These are phyloP conservation scores for Kobus ellipsiprymnus DNA, from an alignment of 2,113 vertebrate species.

Conservation along the genomic window DNA sequence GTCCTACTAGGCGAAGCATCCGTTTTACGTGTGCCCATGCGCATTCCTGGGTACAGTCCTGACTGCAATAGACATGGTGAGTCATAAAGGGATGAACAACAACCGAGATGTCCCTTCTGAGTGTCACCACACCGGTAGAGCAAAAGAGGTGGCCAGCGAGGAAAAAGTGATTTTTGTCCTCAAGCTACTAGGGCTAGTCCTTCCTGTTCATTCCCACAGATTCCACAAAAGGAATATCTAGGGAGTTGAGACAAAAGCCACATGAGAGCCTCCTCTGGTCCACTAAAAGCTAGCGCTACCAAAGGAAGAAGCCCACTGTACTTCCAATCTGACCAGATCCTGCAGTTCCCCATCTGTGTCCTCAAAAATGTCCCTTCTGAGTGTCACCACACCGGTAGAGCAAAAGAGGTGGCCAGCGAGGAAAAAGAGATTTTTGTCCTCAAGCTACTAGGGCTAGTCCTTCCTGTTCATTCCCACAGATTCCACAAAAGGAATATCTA, in stretches of 20 bases:
- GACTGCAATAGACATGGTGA: not conserved
- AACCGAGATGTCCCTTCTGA: not conserved
- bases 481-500: not conserved
- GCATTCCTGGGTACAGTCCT: not conserved
- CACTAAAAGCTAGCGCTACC: not conserved
- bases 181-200: no score
- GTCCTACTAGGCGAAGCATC: not conserved
- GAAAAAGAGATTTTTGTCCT: not conserved
- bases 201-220: no score
- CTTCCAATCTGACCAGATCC: not conserved
- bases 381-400: no score
- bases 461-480: not conserved
- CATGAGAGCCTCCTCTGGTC: not conserved
- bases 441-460: not conserved
- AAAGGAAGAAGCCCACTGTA: not conserved
- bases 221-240: no score
- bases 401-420: no score
- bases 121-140: not conserved
- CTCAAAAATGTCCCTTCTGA: no score
- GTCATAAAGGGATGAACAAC: not conserved
- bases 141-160: not conserved
- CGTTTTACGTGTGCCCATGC: fast-evolving
- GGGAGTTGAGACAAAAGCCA: no score
- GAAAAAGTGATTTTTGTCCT: no score
- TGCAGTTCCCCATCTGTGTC: not conserved